Evolutionary conservation across 2,797 vertebrate species (phyloP).

Genomic region (Sebastes glaucus): DNA sequence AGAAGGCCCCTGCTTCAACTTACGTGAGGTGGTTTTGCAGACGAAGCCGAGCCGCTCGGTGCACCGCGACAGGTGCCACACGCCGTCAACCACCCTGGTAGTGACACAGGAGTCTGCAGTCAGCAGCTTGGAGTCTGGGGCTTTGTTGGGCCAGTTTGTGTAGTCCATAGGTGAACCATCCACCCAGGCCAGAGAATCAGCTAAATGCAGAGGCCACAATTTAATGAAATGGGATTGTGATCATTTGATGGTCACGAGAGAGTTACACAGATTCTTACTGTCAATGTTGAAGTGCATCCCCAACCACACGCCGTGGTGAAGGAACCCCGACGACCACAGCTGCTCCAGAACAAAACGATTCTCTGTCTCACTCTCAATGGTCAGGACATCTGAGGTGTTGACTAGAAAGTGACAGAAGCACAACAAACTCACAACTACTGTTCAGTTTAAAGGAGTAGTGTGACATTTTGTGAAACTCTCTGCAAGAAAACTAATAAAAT

Average conservation of each 20-base stretch:
- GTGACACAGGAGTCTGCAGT: conserved; percentile 83
- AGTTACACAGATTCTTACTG: conserved; percentile 81
- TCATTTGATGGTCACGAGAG: not conserved
- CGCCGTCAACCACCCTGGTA: conserved; percentile 81
- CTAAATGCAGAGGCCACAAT: conserved; percentile 70
- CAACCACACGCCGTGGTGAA: conserved; percentile 88
- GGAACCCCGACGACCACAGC: conserved; percentile 78
- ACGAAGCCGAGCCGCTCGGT: conserved; percentile 86
- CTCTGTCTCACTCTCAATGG: conserved; percentile 88
- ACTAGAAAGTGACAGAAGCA: conserved; percentile 62
- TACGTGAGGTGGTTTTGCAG: conserved; percentile 90
- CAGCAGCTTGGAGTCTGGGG: conserved; percentile 79
- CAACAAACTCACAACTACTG: not conserved
- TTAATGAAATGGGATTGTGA: not conserved
- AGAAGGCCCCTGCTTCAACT: not conserved
- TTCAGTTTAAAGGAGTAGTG: not conserved
- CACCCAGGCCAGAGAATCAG: conserved; percentile 84
- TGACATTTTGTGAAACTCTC: not conserved
- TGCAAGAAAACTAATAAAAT: not conserved
- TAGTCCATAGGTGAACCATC: conserved; percentile 87
- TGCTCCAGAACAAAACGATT: conserved; percentile 89
- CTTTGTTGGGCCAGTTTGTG: conserved; percentile 88
- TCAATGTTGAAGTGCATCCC: conserved; percentile 83
- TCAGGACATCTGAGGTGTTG: conserved; percentile 88
- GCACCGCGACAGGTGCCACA: conserved; percentile 87